Percentiles rank a stretch among this genome's conserved stretches.
phyloP scores from a whole-genome alignment of 2,113 vertebrate genomes.

The Passer domesticus region DNA sequence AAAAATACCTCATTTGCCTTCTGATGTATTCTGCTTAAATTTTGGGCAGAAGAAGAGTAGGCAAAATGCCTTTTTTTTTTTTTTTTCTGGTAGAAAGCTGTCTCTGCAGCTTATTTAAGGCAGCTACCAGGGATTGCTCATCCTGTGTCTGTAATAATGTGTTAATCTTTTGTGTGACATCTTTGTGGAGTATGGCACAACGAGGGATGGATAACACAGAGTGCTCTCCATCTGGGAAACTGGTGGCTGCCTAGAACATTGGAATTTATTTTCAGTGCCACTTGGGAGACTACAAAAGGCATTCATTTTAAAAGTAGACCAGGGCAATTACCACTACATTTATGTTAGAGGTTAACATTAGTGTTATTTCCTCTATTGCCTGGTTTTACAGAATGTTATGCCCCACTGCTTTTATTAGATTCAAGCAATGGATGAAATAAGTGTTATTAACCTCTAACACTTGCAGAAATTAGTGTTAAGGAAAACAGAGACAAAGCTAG shows the following conservation, averaged over 20 bases:
- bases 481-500: conserved; percentile 49
- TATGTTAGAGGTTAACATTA: conserved; percentile 73
- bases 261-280: neutral
- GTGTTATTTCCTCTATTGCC: conserved; percentile 73
- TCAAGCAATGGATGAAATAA: conserved; percentile 74
- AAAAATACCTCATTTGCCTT: neutral
- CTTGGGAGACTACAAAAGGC: conserved; percentile 65
- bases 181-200: neutral
- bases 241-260: conserved; percentile 13
- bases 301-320: conserved; percentile 67
- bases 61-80: neutral
- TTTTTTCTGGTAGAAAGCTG: neutral
- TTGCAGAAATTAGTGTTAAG: conserved; percentile 70
- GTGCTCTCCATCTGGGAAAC: conserved; percentile 5
- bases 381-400: conserved; percentile 71
- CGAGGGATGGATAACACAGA: neutral
- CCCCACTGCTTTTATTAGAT: conserved; percentile 76
- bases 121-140: neutral
- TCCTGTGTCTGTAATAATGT: neutral
- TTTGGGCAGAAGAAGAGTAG: neutral
- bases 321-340: conserved; percentile 72
- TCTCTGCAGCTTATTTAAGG: neutral
- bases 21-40: neutral
- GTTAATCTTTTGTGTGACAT: neutral
- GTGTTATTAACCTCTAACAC: conserved; percentile 76